Base-by-base conservation (phyloP, 2,797 vertebrate species). In the Falco cherrug region DNA sequence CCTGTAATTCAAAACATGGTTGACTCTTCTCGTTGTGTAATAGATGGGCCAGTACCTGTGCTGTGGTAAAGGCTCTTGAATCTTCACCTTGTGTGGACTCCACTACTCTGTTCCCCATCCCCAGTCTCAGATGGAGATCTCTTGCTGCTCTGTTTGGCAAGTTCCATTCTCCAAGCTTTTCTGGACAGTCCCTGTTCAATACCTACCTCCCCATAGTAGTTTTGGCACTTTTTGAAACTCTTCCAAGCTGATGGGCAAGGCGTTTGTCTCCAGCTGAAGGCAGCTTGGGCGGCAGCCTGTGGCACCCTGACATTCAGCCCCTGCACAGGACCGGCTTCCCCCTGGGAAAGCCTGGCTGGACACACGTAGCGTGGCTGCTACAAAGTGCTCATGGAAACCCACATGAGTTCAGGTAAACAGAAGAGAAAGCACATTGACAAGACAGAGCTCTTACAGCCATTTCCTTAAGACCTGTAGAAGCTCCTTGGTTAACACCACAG, bases 11-110 rank as follows among this genome's bases (percentile, higher is more conserved):
- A 85, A 67, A 80, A 57, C 16, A 9, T 6, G 41, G 47, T 19
- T 91, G 68, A 51, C n/a, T 94, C 88, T 67, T 93, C 65, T 69
- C 16, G 25, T 12, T 88, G 31, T 61, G n/a, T 45, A 78, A 54
- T 64, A 12, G 0, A 26, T 4, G 17, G 37, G 56, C 53, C 71
- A 82, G 65, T 33, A 63, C 48, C 85, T 14, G 2, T 0, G 0
- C 19, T 90, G 63, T 4, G 12, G 79, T 43, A 51, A 73, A 77
- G 65, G 16, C 22, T 67, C 24, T 53, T 71, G 73, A 59, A 29
- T 56, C 68, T 41, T 85, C 48, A 76, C 33, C 37, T 50, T 56
- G 19, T 25, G 2, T 9, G 60, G 63, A 16, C 26, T 80, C 50
- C 61, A 39, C 29, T 67, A 6, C n/a, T 74, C 0, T 0, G 12